Base-by-base conservation (phyloP, 2,113 vertebrate genomes). In the Cyprinodon tularosa region DNA sequence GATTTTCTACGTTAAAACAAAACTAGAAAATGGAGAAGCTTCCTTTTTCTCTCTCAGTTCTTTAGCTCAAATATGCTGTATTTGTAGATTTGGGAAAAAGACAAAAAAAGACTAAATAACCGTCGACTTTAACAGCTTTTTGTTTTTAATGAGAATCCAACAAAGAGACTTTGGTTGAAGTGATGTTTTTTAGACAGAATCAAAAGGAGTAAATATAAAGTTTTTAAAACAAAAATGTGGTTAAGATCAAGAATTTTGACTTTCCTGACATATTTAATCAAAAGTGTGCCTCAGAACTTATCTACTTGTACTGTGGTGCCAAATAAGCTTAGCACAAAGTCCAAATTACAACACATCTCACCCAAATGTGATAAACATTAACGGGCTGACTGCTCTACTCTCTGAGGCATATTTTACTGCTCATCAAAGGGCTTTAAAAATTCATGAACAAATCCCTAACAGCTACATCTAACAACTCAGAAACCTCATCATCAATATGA, bases 21-120 rank as follows among this genome's bases (percentile, higher is more conserved):
- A 14, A 12, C 14, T 50, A 15, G 4, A 76, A 72, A 72, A 64
- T 20, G 72, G 40, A 45, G 57, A 66, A 62, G 29, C 39, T 12
- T 10, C 13, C 42, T 10, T 67, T 71, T 59, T 42, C 57, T 57
- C 44, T 53, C n/a, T 44, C 12, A 60, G 4, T 40, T 17, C 1
- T 42, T 15, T 20, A 63, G 39, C 14, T 42, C 42, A 42, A 42
- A 4, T 42, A 42, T 42, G 42, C 42, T 42, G 9, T 42, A 42
- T 9, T 42, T 42, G 29, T 29, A 42, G 42, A 9, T 29, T 29
- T 29, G 29, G 29, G 29, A 29, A 29, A 29, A 29, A 29, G 29
- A 29, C 29, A 29, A 29, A 29, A 29, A 29, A 29, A 29, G 29
- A 29, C 29, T 29, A 9, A 42, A 42, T 6, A 42, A 42, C 9